Base-by-base conservation (phyloP, 2,113 vertebrate species). In the Alligator mississippiensis region DNA sequence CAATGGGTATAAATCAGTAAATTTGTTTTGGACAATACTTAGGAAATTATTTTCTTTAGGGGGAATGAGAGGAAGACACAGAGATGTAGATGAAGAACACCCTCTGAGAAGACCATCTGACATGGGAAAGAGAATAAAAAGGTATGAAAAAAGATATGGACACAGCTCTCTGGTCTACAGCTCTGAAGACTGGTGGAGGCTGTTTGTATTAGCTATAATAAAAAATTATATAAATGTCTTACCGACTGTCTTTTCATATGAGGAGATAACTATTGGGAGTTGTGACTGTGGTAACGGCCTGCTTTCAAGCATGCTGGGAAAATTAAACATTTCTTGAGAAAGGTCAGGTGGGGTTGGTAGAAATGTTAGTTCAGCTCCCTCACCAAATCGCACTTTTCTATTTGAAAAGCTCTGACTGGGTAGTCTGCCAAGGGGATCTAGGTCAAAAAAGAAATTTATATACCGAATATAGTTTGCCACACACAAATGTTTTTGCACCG, bases 171-270 rank as follows among this genome's bases (percentile, higher is more conserved):
- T 47, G 47, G 47, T 47, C 47, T 47, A 47, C 63, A 19, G 27
- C 63, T 64, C 19, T 27, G 27, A 64, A 22, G 63, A 27, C 63
- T 64, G 19, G 58, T 9, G 85, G 70, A 88, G 16, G 12, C 4
- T 85, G 16, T 66, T 84, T 90, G 89, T n/a, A 55, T 34, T 74
- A 87, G 55, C 68, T 85, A 6, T 64, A 83, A 87, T 74, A 3
- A 88, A 18, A 87, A 72, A 85, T 34, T 57, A 27, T 11, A 84
- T 63, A 34, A 77, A 85, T 87, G 79, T 72, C 98, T 98, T 98
- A 99, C 99, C 98, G 81, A 99, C 98, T 80, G 98, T 98, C 94
- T 96, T 96, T 79, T 98, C 97, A 96, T 98, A 99, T 16, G 99
- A 98, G 95, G 98, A 97, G 89, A 98, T 97, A 34, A 99, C 93